Conservation (phyloP, 2,113 vertebrate genomes). For the Gasterosteus nipponicus region DNA sequence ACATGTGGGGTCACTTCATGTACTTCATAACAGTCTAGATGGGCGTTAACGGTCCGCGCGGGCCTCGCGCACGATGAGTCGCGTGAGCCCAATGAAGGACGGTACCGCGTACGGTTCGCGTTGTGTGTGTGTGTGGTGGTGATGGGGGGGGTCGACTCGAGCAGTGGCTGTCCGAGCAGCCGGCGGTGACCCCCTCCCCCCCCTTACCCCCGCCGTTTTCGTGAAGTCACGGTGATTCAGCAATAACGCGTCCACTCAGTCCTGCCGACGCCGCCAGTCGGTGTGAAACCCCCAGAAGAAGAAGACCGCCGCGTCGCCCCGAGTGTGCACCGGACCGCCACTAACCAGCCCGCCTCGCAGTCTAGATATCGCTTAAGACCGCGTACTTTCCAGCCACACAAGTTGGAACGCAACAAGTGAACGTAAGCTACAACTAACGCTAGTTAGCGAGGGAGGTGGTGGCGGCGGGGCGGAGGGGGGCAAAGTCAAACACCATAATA, state of each 20-base stretch:
- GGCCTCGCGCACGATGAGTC: not conserved
- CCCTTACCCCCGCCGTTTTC: slow-evolving; percentile 60
- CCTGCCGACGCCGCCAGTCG: slow-evolving; percentile 33
- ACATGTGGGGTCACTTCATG: not conserved
- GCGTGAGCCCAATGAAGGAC: not conserved
- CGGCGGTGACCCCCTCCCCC: slow-evolving; percentile 46
- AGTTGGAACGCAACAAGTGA: slow-evolving; percentile 66
- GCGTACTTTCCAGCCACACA: not conserved
- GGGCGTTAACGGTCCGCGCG: not conserved
- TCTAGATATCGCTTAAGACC: slow-evolving; percentile 37
- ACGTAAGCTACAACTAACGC: slow-evolving; percentile 31
- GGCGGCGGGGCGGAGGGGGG: too few species aligned
- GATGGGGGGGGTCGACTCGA: slow-evolving; percentile 20
- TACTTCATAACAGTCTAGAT: not conserved
- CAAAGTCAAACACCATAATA: not conserved
- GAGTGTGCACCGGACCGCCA: too few species aligned
- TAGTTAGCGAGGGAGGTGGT: not conserved
- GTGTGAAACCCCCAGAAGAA: not conserved
- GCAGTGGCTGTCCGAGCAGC: slow-evolving; percentile 39
- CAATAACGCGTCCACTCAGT: slow-evolving; percentile 70
- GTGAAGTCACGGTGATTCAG: slow-evolving; percentile 86
- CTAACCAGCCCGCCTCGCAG: not conserved
- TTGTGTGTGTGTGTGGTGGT: too few species aligned
- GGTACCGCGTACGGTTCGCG: not conserved
- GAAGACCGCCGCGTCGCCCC: too few species aligned